A percentile compares a stretch with the other conserved stretches of the same genome.
These are phyloP conservation scores for Formica exsecta DNA, from an alignment of 1,140 invertebrate genomes.

Conservation along the genomic window DNA sequence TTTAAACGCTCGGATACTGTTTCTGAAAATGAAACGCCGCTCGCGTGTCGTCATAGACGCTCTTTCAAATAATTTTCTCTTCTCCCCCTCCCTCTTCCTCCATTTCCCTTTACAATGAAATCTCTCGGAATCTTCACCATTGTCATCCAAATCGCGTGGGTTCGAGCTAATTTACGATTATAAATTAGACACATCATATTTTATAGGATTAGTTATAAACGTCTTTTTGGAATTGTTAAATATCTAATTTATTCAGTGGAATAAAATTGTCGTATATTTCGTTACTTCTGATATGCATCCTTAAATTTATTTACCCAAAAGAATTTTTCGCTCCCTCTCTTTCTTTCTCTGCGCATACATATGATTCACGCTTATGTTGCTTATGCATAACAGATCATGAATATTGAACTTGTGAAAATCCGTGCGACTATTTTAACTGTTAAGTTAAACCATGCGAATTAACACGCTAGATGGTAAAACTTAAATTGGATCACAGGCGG, in stretches of 20 bases:
- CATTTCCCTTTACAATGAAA: background rate
- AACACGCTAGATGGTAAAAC: conserved; percentile 33
- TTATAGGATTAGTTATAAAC: conserved; percentile 4
- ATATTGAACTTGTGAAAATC: conserved; percentile 10
- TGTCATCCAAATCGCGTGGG: conserved; percentile 9
- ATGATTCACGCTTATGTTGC: background rate
- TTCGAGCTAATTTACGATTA: conserved; percentile 4
- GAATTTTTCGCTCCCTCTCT: background rate
- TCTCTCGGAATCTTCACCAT: background rate
- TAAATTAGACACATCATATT: background rate
- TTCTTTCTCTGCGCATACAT: background rate
- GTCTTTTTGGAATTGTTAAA: background rate
- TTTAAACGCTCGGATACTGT: conserved; percentile 50
- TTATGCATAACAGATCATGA: background rate
- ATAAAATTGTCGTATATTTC: conserved; percentile 1
- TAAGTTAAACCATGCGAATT: conserved; percentile 43
- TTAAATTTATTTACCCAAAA: background rate
- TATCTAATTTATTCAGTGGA: conserved; percentile 1
- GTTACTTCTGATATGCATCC: background rate
- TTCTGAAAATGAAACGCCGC: conserved; percentile 47
- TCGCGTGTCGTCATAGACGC: conserved; percentile 9
- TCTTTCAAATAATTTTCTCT: background rate
- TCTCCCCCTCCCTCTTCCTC: background rate
- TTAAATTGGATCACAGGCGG: conserved; percentile 43
- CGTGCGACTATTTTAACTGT: conserved; percentile 12